Percentiles rank a stretch among this genome's conserved stretches.
These are phyloP conservation scores for Propithecus perrieri DNA, from an alignment of 2,797 vertebrate genomes.

Conservation along the genomic window DNA sequence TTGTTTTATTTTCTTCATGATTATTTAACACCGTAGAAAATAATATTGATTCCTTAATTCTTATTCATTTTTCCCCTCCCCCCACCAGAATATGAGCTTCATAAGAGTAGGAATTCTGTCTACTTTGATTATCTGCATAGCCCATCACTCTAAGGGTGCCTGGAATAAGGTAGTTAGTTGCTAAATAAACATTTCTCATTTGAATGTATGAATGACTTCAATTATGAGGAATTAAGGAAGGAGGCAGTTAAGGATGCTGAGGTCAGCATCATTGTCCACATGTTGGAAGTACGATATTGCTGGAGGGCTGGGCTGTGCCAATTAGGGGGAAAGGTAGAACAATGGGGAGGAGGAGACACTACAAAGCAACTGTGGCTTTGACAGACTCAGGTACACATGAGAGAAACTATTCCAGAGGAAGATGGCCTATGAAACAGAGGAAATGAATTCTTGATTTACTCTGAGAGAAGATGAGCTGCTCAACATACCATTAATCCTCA, in stretches of 20 bases:
- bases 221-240: neutral
- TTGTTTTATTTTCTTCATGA: neutral
- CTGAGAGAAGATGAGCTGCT: constrained; percentile 20
- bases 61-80: neutral
- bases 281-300: neutral
- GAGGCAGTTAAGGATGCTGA: neutral
- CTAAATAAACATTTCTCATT: neutral
- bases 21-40: neutral
- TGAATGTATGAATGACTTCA: neutral
- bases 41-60: neutral
- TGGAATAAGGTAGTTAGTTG: neutral
- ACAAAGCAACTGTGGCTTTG: neutral
- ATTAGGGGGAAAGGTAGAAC: accelerated
- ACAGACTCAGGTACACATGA: neutral
- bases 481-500: constrained; percentile 34
- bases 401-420: neutral
- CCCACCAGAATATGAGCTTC: neutral
- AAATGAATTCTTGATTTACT: constrained; percentile 46
- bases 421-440: neutral
- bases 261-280: neutral
- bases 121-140: neutral
- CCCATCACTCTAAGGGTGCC: neutral
- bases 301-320: neutral
- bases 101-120: neutral
- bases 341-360: neutral